Percentiles rank a stretch among this genome's conserved stretches.
phyloP scores from a whole-genome alignment of 2,888 invertebrate species.

The Eristalis pertinax region DNA sequence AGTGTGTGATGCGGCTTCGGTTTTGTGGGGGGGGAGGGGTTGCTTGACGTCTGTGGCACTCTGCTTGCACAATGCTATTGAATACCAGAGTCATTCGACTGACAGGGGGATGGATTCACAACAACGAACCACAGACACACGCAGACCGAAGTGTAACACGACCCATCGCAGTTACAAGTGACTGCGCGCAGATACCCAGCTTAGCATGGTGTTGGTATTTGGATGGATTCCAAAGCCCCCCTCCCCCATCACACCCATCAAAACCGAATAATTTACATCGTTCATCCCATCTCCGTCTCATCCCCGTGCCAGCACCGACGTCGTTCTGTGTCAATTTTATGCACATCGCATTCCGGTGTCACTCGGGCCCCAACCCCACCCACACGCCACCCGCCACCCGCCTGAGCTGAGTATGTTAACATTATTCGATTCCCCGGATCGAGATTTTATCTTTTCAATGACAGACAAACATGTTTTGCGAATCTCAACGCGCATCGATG shows the following conservation, averaged over 20 bases:
- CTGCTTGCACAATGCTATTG: conserved; percentile 37
- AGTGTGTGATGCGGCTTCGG: conserved; percentile 26
- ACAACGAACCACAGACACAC: conserved; percentile 55
- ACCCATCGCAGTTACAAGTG: not conserved
- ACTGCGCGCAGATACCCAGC: conserved; percentile 2
- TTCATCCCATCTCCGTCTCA: conserved; percentile 13
- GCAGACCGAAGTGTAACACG: conserved; percentile 7
- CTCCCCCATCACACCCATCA: not conserved
- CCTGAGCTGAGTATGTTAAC: conserved; percentile 60
- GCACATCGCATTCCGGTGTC: conserved; percentile 67
- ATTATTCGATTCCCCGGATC: conserved; percentile 70
- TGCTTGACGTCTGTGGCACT: conserved; percentile 55
- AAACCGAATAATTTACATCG: conserved; percentile 70
- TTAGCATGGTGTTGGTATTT: conserved; percentile 55
- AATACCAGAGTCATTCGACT: conserved; percentile 46
- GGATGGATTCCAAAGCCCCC: conserved; percentile 63
- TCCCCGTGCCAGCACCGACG: not conserved
- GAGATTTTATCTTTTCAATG: conserved; percentile 72
- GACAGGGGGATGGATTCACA: conserved; percentile 42
- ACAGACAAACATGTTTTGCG: conserved; percentile 70
- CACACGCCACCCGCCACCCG: not conserved
- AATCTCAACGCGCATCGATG: conserved; percentile 61
- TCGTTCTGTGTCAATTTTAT: conserved; percentile 63
- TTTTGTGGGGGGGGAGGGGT: conserved; percentile 23
- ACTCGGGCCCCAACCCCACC: conserved; percentile 15